Base-by-base conservation (phyloP, 2,888 invertebrate genomes). In the Drosophila colorata region DNA sequence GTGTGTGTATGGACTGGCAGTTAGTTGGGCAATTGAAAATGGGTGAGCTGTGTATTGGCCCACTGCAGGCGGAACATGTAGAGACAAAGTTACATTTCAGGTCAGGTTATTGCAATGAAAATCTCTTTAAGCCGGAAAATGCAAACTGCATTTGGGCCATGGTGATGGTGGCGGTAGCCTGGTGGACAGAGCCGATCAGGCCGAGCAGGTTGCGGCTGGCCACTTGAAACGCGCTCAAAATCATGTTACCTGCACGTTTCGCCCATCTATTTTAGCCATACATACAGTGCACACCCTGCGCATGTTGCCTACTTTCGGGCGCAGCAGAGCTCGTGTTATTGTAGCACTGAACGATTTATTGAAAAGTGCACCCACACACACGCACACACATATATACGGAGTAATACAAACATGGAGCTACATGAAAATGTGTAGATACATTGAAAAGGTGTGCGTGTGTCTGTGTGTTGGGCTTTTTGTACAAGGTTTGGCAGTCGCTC, bases 181-280 rank as follows among this genome's bases (percentile, higher is more conserved):
- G 28, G 33, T 31, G 46, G 23, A 38, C 9, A 33, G 60, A 38
- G 51, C 38, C 25, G 69, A 44, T 43, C 63, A 41, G 59, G 48
- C 49, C 13, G 43, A 38, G 56, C 33, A 41, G 65, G 65, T 43
- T 69, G 51, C 44, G 67, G 60, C 47, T 75, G 58, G 60, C 63
- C 71, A 75, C 82, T 86, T 80, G 71, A 74, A 77, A 60, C 66
- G 60, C 69, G 56, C 68, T 71, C 73, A 76, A 81, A 82, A 85
- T 82, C 82, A 76, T 82, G 82, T 87, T 83, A 87, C 88, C 82
- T 85, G 86, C 82, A 83, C 87, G 76, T 85, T 87, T 81, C 51
- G 69, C 56, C 65, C 79, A 83, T 80, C 80, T 83, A 82, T 86
- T 77, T 73, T 53, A 47, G 66, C 67, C 67, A 31, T 55, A 13